Evolutionary conservation across 2,797 vertebrate species (phyloP).

Genomic region (Microchirus variegatus): DNA sequence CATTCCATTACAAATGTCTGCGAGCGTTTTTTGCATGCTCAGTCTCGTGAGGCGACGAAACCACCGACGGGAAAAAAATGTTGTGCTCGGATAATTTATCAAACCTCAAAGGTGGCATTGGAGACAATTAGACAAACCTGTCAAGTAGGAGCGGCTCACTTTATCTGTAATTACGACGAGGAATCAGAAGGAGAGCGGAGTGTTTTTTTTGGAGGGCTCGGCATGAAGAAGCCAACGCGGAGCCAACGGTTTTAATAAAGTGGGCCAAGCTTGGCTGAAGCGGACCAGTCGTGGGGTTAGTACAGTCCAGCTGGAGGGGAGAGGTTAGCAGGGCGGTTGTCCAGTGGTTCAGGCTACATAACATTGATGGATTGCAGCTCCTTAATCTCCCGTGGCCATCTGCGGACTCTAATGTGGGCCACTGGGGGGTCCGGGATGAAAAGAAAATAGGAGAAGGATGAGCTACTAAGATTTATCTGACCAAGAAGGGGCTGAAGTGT

Average conservation of each 20-base stretch:
- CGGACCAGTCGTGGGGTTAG: conserved; percentile 26
- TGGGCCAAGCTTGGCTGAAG: conserved; percentile 55
- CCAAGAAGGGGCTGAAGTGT: conserved; percentile 55
- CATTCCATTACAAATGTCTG: conserved; percentile 49
- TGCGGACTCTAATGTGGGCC: conserved; percentile 78
- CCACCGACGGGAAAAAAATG: conserved; percentile 31
- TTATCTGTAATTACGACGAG: conserved; percentile 43
- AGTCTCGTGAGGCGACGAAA: conserved; percentile 37
- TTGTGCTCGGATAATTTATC: background rate
- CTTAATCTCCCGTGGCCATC: conserved; percentile 79
- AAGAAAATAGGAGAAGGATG: conserved; percentile 76
- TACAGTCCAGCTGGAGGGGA: conserved; percentile 63
- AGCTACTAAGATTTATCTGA: conserved; percentile 77
- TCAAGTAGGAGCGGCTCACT: conserved; percentile 11
- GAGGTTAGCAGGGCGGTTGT: conserved; percentile 62
- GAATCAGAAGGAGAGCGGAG: conserved; percentile 25
- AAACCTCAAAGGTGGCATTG: conserved; percentile 10
- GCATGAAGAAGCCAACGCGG: conserved; percentile 16
- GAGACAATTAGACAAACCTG: conserved; percentile 24
- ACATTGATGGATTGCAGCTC: conserved; percentile 79
- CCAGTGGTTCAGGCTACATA: conserved; percentile 67
- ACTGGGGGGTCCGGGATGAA: conserved; percentile 73
- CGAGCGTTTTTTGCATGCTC: conserved; percentile 30
- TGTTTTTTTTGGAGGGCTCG: conserved; percentile 29
- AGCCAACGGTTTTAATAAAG: conserved; percentile 52